These are phyloP conservation scores for Trichechus manatus DNA, from an alignment of 2,113 vertebrate species.

Conservation along the genomic window DNA sequence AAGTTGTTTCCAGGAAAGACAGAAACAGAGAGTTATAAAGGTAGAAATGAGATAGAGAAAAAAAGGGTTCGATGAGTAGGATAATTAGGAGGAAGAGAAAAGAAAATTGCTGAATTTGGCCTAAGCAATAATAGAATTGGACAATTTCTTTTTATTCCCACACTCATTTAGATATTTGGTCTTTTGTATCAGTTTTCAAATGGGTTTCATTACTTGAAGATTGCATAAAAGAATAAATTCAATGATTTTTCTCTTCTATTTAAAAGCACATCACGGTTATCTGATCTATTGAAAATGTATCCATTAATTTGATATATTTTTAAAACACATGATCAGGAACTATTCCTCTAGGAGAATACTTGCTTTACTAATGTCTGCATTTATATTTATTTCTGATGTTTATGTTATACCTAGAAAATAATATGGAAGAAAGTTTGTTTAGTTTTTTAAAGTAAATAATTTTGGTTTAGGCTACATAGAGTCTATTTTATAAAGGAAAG, in stretches of 20 bases:
- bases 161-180: background rate
- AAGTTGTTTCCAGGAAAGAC: background rate
- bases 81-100: background rate
- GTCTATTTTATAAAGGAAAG: background rate
- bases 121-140: background rate
- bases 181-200: background rate
- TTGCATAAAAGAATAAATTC: conserved; percentile 29
- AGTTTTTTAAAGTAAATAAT: background rate
- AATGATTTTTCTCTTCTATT: background rate
- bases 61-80: background rate
- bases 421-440: background rate
- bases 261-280: background rate
- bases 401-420: background rate
- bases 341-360: conserved; percentile 60
- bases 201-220: conserved; percentile 21
- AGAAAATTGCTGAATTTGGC: background rate
- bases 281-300: conserved; percentile 8
- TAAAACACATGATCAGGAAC: conserved; percentile 42
- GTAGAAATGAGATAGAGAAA: background rate
- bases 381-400: background rate
- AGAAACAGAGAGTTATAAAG: background rate
- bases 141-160: background rate
- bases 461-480: background rate
- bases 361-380: conserved; percentile 52
- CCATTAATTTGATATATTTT: conserved; percentile 51